Evolutionary conservation across 2,797 vertebrate genomes (phyloP), one percentile per base, ranked within the genome.

Genomic region (Megalops cyprinoides): DNA sequence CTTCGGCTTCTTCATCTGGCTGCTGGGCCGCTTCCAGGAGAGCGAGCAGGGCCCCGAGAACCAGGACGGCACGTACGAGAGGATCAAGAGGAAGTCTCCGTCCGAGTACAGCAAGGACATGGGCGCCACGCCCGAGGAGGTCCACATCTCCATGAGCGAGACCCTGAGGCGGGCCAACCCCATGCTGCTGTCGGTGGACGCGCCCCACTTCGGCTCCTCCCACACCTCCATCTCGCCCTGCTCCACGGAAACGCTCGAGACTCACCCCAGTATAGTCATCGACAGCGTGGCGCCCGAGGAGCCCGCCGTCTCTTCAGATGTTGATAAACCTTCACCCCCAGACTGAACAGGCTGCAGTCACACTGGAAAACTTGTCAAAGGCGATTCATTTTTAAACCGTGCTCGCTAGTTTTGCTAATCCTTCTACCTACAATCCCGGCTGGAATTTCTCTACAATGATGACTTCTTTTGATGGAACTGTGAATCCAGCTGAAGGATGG

Each of bases 1-100:
- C 85, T 98, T 98, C 62, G 98, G 97, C 62, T 98, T 98, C 92
- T 98, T 99, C 87, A 93, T 99, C 82, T 98, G 96, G 96, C 91
- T 97, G 88, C 96, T 99, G 9, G 98, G 98, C 1, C 93, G 97
- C 20, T 99, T 99, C 92, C 92, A 98, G 92, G 97, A 98, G 90
- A 96, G 95, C 53, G 97, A 99, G 86, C 96, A 96, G 80, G 95
- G 97, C 85, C 93, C 96, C 60, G 97, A 99, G 86, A 98, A 95
- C 87, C 96, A 94, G 87, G 96, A 98, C 87, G 97, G 97, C 87
- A 92, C 94, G 0, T 99, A 99, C 1, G 97, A 97, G 82, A 95
- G 96, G 82, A 99, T 99, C 90, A 97, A 96, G 88, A 95, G 95
- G 58, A 99, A 99, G 87, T 99, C 97, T 0, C 97, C 97, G 0